Evolutionary conservation across 2,797 vertebrate species (phyloP).

Genomic region (Sternarchorhynchus goeldii): DNA sequence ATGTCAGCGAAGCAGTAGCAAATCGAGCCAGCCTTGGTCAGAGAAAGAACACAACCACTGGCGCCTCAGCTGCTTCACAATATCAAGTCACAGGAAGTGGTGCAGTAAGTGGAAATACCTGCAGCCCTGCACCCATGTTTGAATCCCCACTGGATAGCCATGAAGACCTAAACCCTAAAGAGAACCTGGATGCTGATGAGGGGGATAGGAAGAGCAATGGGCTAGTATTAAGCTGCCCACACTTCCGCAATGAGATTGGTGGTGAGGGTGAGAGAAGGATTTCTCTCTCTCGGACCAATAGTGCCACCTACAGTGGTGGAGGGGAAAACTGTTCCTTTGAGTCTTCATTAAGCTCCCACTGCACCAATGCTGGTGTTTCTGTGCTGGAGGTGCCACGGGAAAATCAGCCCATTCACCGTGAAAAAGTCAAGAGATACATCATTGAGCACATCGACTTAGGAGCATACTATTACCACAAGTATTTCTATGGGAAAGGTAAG

Average conservation of each 20-base stretch:
- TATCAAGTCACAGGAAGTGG: slow-evolving; percentile 64
- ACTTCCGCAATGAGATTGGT: slow-evolving; percentile 96
- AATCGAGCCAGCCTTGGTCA: slow-evolving; percentile 83
- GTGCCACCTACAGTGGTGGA: slow-evolving; percentile 76
- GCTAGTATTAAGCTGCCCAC: slow-evolving; percentile 86
- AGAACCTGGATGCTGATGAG: slow-evolving; percentile 89
- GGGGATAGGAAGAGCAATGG: slow-evolving; percentile 94
- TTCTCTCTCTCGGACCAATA: slow-evolving; percentile 88
- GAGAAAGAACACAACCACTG: slow-evolving; percentile 94
- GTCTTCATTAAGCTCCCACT: slow-evolving; percentile 95
- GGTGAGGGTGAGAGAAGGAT: slow-evolving; percentile 93
- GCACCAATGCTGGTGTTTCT: slow-evolving; percentile 96
- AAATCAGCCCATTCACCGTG: slow-evolving; percentile 92
- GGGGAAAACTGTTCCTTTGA: slow-evolving; percentile 94
- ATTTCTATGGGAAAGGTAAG: slow-evolving; percentile 97
- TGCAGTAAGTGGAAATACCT: slow-evolving; percentile 45
- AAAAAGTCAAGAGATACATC: slow-evolving; percentile 98
- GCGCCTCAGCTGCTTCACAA: slow-evolving; percentile 91
- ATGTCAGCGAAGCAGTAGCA: slow-evolving; percentile 91
- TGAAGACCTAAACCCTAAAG: slow-evolving; percentile 93
- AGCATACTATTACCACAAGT: slow-evolving; percentile 97
- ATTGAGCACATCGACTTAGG: slow-evolving; percentile 98
- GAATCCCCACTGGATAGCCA: slow-evolving; percentile 91
- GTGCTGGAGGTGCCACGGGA: slow-evolving; percentile 94
- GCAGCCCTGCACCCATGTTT: slow-evolving; percentile 70